phyloP scores from a whole-genome alignment of 1,140 invertebrate species.

The Propsilocerus akamusi region DNA sequence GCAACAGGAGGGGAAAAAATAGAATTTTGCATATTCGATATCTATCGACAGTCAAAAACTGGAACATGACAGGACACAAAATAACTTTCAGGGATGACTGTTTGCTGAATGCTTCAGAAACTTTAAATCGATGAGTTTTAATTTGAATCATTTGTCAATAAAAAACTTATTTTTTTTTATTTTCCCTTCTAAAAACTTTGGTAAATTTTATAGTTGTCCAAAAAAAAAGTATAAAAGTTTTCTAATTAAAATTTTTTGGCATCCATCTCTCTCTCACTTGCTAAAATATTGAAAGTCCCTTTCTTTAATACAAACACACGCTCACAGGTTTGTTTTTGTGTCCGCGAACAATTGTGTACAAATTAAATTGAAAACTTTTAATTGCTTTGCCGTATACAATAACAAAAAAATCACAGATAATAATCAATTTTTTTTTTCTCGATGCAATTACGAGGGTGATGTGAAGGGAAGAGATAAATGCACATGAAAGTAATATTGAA shows the following conservation, averaged over 20 bases:
- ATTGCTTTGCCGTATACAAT: background rate
- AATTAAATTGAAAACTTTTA: conserved; percentile 3
- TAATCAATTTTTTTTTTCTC: background rate
- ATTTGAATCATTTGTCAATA: background rate
- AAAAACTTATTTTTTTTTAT: background rate
- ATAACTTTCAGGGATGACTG: too few relatives aligned
- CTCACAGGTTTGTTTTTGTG: background rate
- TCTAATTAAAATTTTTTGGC: conserved; percentile 1
- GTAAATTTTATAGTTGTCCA: background rate
- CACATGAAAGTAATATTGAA: too few relatives aligned
- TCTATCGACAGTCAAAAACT: background rate
- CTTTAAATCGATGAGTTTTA: background rate
- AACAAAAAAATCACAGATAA: background rate
- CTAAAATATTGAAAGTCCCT: background rate
- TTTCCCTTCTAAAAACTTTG: background rate
- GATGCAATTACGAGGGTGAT: too few relatives aligned
- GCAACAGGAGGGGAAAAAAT: too few relatives aligned
- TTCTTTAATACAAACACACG: background rate
- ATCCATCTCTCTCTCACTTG: background rate
- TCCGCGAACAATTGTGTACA: background rate
- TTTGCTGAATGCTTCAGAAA: too few relatives aligned
- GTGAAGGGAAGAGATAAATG: too few relatives aligned
- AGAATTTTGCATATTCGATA: too few relatives aligned
- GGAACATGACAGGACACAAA: background rate
- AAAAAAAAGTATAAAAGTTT: background rate